Evolutionary conservation across 2,888 invertebrate species (phyloP), one percentile per base, ranked within the genome.

Genomic region (Scelioninae gen. 2): DNA sequence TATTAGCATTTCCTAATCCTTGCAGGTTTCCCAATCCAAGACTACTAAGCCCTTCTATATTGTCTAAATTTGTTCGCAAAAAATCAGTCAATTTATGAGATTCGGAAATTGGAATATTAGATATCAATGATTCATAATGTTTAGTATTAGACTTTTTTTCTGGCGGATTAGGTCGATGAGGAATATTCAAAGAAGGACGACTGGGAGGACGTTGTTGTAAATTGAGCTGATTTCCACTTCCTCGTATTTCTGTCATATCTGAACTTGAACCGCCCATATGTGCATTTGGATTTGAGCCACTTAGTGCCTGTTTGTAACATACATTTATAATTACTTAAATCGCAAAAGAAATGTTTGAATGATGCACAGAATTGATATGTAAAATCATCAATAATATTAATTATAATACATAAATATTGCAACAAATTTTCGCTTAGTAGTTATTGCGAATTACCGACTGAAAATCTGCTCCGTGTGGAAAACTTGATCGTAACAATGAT

Each of bases 41-140:
- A 31, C 82, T 83, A 2, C 88, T 88, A 2, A 90, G 85, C 0
- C 91, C 92, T 84, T 93, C 93, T 70, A 93, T 85, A 81, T 90
- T 92, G 80, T 93, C 93, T 74, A 92, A 84, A 86, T 92, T 93
- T 6, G 92, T 91, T 80, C 93, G 90, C 81, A 82, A 86, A 82
- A 93, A 93, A 82, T 93, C 93, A 11, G 91, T 91, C 25, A 93
- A 87, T 83, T 92, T 92, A 78, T 91, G 91, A 22, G 73, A 74
- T 81, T 92, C 92, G 79, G 81, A 79, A 28, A 84, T 80, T 15
- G 83, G 81, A 64, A 83, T 80, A 64, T 79, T 81, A 19, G 83
- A 78, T 74, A 83, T 78, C 39, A 81, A 70, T 53, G 83, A 82
- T 87, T 89, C 81, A 87, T 82, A 81, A 76, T 85, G 80, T 74